Conservation (phyloP, 2,797 vertebrate species). For the Microctenopoma stevenorrisi region DNA sequence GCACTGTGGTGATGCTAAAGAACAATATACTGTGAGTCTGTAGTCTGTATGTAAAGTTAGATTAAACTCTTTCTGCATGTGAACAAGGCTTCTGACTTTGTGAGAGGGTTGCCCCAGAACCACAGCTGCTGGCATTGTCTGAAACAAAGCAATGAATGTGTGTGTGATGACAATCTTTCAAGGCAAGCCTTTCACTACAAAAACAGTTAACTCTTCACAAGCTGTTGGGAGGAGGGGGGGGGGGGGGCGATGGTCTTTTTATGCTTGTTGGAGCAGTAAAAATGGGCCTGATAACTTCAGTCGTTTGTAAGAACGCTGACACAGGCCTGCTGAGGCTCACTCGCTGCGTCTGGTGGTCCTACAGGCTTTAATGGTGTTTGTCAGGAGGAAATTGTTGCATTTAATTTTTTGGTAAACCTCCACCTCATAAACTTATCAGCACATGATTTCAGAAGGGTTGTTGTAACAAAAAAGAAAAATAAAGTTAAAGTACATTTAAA, state of each 20-base stretch:
- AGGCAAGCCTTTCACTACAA: constrained; percentile 16
- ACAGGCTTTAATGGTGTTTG: neutral
- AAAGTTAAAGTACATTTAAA: neutral
- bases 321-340: constrained; percentile 1
- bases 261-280: constrained; percentile 48
- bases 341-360: constrained; percentile 6
- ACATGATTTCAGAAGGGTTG: neutral
- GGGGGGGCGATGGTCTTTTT: constrained; percentile 20
- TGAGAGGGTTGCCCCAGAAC: constrained; percentile 25
- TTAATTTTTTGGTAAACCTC: constrained; percentile 2
- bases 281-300: constrained; percentile 25
- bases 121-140: constrained; percentile 40
- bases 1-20: too few relatives aligned
- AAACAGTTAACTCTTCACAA: constrained; percentile 27
- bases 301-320: constrained; percentile 32
- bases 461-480: neutral
- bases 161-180: constrained; percentile 35
- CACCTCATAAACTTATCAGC: constrained; percentile 12
- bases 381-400: neutral
- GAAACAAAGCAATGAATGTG: constrained; percentile 31
- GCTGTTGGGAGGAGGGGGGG: constrained; percentile 8
- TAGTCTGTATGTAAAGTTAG: neutral
- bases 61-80: constrained; percentile 27
- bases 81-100: constrained; percentile 32
- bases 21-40: too few relatives aligned